Conservation (phyloP, 2,888 invertebrate genomes). For the Amphiduros pacificus region DNA sequence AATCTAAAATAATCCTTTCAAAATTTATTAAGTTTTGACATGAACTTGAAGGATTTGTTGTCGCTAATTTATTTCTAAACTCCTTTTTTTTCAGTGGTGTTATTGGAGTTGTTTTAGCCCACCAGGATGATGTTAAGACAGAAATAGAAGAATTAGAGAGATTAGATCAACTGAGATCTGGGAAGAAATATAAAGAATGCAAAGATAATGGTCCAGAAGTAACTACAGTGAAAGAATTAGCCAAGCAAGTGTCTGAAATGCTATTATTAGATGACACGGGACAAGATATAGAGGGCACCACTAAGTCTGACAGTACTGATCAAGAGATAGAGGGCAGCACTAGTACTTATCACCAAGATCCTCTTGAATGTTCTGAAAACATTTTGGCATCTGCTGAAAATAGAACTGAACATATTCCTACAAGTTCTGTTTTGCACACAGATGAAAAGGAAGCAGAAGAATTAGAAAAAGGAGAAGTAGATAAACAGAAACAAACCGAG, state of each 20-base stretch:
- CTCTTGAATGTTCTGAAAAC: not conserved
- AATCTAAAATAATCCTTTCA: not conserved
- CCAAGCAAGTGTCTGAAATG: not conserved
- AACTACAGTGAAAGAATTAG: not conserved
- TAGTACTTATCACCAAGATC: not conserved
- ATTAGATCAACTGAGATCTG: no score
- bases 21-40: not conserved
- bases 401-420: not conserved
- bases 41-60: not conserved
- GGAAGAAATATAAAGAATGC: no score
- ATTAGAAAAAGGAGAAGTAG: no score
- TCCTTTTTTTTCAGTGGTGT: no score
- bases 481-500: no score
- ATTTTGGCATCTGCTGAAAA: not conserved
- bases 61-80: not conserved
- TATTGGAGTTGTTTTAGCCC: not conserved
- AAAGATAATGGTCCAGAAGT: not conserved
- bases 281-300: no score
- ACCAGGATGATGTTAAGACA: not conserved
- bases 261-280: not conserved
- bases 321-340: not conserved
- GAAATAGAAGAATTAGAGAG: not conserved
- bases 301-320: no score
- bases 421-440: not conserved
- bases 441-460: not conserved